A percentile compares a stretch with the other conserved stretches of the same genome.
phyloP scores from a whole-genome alignment of 2,797 vertebrate genomes.

The Pipistrellus nathusii region DNA sequence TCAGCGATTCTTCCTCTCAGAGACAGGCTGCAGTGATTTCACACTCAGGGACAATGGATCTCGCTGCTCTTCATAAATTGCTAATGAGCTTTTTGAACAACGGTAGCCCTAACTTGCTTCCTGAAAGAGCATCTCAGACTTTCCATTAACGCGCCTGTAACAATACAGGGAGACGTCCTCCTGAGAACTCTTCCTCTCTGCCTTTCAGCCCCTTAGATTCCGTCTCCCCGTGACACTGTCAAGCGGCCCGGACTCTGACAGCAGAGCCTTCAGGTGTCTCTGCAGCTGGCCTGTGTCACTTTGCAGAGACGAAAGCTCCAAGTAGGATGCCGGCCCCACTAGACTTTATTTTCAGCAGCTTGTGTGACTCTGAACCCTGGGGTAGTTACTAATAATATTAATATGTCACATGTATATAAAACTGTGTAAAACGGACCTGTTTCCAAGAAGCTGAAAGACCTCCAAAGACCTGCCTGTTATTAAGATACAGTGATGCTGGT shows the following conservation, averaged over 20 bases:
- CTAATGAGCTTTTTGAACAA: conserved; percentile 71
- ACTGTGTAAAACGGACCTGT: not conserved
- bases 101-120: conserved; percentile 28
- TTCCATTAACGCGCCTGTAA: conserved; percentile 56
- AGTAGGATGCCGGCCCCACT: not conserved
- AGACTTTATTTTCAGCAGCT: conserved; percentile 28
- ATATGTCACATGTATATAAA: not conserved
- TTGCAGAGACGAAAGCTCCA: not conserved
- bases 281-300: not conserved
- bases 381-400: not conserved
- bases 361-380: not conserved
- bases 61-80: conserved; percentile 66
- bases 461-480: not conserved
- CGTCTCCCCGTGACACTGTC: not conserved
- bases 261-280: not conserved
- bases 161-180: not conserved
- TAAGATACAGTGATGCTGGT: not conserved
- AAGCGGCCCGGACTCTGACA: not conserved
- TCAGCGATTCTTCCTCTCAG: conserved; percentile 27
- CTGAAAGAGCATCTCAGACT: conserved; percentile 40
- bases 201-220: conserved; percentile 26
- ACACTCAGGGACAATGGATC: conserved; percentile 63
- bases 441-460: not conserved
- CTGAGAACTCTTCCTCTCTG: conserved; percentile 41
- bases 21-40: conserved; percentile 72